These are phyloP conservation scores for Apis mellifera DNA, from an alignment of 1,140 invertebrate species.

Conservation along the genomic window DNA sequence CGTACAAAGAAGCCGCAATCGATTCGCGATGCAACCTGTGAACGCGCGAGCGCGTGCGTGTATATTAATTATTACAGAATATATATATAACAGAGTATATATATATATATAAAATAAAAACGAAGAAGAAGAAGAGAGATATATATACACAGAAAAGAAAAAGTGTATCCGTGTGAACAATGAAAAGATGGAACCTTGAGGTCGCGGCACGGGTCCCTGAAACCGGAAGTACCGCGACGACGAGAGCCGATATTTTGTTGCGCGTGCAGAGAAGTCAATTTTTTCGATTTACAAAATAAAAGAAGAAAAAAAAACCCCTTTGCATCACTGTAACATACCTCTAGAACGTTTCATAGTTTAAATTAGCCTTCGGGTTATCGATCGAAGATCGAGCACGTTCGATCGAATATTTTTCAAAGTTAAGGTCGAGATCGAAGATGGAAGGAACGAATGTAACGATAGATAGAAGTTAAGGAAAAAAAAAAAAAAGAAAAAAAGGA, in stretches of 20 bases:
- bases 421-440: background rate
- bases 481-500: too few species aligned
- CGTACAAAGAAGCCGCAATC: constrained; percentile 37
- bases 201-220: constrained; percentile 43
- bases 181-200: constrained; percentile 54
- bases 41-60: constrained; percentile 29
- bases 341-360: constrained; percentile 69
- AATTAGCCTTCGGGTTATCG: constrained; percentile 69
- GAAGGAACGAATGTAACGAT: background rate
- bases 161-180: constrained; percentile 8
- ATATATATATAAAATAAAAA: constrained; percentile 25
- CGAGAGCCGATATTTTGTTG: constrained; percentile 54
- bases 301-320: constrained; percentile 43
- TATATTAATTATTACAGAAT: constrained; percentile 47
- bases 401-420: constrained; percentile 48
- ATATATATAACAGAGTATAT: constrained; percentile 34
- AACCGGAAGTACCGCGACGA: constrained; percentile 53
- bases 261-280: constrained; percentile 60
- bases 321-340: constrained; percentile 72
- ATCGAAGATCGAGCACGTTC: constrained; percentile 33
- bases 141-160: constrained; percentile 35
- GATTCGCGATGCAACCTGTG: constrained; percentile 23
- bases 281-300: constrained; percentile 56
- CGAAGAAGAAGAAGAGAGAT: constrained; percentile 23
- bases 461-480: background rate